A percentile compares a stretch with the other conserved stretches of the same genome.
These are phyloP conservation scores for Leguminivora glycinivorella DNA, from an alignment of 1,140 invertebrate genomes.

Conservation along the genomic window DNA sequence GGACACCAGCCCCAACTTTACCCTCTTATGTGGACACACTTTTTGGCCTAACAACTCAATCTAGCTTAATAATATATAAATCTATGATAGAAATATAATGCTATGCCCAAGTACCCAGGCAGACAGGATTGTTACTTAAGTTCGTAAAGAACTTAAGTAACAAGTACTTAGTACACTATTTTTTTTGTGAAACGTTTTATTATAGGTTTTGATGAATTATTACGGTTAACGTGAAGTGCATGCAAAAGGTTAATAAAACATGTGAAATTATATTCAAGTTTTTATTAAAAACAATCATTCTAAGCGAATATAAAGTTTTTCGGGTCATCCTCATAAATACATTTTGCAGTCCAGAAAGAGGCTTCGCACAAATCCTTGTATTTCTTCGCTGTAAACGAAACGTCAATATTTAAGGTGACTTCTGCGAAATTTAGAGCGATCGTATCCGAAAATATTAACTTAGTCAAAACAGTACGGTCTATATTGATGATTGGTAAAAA, in stretches of 20 bases:
- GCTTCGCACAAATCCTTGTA: conserved; percentile 60
- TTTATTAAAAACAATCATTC: not conserved
- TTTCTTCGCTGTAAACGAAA: conserved; percentile 53
- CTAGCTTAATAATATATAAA: too few species aligned
- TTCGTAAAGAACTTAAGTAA: too few species aligned
- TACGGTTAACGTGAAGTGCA: not conserved
- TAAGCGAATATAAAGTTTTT: conserved; percentile 54
- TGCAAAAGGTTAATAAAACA: not conserved
- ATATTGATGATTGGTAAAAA: too few species aligned
- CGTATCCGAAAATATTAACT: too few species aligned
- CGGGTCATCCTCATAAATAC: conserved; percentile 56
- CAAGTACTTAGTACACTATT: too few species aligned
- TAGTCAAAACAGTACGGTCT: too few species aligned
- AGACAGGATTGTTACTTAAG: too few species aligned
- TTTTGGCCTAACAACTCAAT: too few species aligned
- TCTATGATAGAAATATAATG: too few species aligned
- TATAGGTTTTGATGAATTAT: not conserved
- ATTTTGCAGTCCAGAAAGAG: conserved; percentile 54
- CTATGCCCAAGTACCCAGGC: too few species aligned
- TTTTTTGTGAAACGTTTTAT: not conserved
- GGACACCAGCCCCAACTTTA: too few species aligned
- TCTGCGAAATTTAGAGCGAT: not conserved
- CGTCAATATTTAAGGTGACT: not conserved
- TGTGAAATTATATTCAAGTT: not conserved
- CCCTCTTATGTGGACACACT: too few species aligned